Percentiles rank a stretch among this genome's conserved stretches.
Conservation (phyloP, 2,888 invertebrate species). For the Malthinus flaveolus region DNA sequence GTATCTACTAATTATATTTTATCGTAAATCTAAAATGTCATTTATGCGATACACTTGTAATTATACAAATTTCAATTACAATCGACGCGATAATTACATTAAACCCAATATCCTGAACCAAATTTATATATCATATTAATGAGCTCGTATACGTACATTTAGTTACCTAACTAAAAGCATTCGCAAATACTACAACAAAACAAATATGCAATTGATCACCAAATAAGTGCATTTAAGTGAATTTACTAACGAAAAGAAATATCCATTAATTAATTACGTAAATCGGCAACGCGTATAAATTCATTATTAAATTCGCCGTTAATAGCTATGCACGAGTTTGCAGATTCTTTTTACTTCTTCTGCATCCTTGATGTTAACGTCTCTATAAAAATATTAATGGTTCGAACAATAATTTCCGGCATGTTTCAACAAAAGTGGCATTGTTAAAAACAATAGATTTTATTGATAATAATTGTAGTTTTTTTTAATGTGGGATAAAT, state of each 20-base stretch:
- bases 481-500: too few species aligned
- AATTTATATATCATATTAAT: slow-evolving; percentile 32
- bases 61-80: slow-evolving; percentile 35
- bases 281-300: not conserved
- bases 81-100: slow-evolving; percentile 32
- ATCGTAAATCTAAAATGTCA: slow-evolving; percentile 18
- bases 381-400: too few species aligned
- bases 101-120: slow-evolving; percentile 32
- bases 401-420: too few species aligned
- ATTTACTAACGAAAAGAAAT: slow-evolving; percentile 25
- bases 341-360: too few species aligned
- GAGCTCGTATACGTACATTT: slow-evolving; percentile 30
- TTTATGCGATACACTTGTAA: slow-evolving; percentile 28
- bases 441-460: too few species aligned
- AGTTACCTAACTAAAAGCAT: slow-evolving; percentile 12
- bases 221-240: slow-evolving; percentile 8
- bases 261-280: slow-evolving; percentile 19
- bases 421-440: too few species aligned
- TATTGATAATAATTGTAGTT: too few species aligned
- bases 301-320: too few species aligned
- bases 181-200: slow-evolving; percentile 8
- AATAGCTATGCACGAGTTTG: too few species aligned
- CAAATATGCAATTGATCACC: slow-evolving; percentile 10
- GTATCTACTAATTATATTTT: slow-evolving; percentile 21
- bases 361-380: too few species aligned